phyloP scores from a whole-genome alignment of 2,113 vertebrate species.

The Rhagologus leucostigma region DNA sequence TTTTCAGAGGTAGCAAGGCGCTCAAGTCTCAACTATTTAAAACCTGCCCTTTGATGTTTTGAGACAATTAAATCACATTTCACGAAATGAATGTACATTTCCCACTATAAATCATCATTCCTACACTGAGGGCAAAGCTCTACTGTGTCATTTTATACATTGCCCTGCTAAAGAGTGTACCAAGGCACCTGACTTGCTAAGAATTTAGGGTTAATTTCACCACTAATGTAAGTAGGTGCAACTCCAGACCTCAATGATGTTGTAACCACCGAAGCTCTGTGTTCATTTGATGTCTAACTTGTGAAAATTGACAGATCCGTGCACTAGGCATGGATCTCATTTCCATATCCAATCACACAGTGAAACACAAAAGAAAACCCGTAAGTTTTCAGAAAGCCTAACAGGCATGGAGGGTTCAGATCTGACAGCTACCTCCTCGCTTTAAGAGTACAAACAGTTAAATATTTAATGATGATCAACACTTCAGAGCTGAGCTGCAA shows the following conservation, averaged over 20 bases:
- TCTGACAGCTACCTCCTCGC: not conserved
- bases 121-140: not conserved
- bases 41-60: not conserved
- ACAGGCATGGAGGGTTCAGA: not conserved
- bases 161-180: not conserved
- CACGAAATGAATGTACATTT: not conserved
- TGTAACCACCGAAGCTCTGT: accelerated
- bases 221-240: not conserved
- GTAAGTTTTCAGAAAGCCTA: not conserved
- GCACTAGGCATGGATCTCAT: not conserved
- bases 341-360: not conserved
- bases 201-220: not conserved
- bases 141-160: not conserved
- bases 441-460: not conserved
- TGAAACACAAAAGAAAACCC: not conserved
- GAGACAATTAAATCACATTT: not conserved
- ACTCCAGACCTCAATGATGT: not conserved
- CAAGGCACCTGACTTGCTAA: not conserved
- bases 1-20: not conserved
- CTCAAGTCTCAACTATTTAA: not conserved
- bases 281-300: not conserved
- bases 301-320: not conserved
- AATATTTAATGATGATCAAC: not conserved
- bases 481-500: not conserved
- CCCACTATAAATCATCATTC: not conserved